Evolutionary conservation across 92 coral and sea anemone genomes (phyloP).

Genomic region (Paragorgia papillata): DNA sequence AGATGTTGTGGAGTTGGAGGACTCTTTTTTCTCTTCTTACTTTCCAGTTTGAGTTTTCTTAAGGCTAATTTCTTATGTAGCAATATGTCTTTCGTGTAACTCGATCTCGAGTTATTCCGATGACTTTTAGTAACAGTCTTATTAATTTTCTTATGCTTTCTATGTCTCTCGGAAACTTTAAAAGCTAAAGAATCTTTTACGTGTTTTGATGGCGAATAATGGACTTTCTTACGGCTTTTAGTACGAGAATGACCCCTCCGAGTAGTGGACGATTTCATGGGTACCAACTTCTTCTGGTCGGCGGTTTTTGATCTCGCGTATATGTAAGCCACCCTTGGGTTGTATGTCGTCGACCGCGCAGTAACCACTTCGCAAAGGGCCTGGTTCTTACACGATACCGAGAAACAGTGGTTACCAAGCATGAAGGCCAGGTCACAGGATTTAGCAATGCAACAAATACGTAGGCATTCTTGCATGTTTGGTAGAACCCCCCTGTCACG

Average conservation of each 20-base stretch:
- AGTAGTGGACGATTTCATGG: not conserved
- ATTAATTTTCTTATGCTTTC: not conserved
- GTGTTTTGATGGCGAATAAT: not conserved
- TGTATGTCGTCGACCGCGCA: slow-evolving; percentile 75
- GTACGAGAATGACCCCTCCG: not conserved
- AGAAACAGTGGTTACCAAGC: slow-evolving; percentile 79
- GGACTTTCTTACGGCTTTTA: not conserved
- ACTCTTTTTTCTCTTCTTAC: not conserved
- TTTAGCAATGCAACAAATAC: slow-evolving; percentile 86
- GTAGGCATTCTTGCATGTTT: slow-evolving; percentile 70
- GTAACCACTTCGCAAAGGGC: slow-evolving; percentile 79
- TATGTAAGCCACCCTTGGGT: slow-evolving; percentile 75
- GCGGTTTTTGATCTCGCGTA: slow-evolving; percentile 78
- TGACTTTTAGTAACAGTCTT: not conserved
- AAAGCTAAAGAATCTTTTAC: not conserved
- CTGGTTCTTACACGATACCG: slow-evolving; percentile 78
- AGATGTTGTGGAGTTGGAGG: not conserved
- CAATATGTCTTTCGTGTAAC: not conserved
- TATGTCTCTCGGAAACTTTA: not conserved
- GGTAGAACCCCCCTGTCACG: slow-evolving; percentile 86
- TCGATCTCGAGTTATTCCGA: too few species aligned
- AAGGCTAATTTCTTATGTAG: not conserved
- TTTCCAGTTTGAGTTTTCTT: not conserved
- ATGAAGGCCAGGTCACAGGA: slow-evolving; percentile 88
- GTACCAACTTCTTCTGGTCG: not conserved